phyloP scores from a whole-genome alignment of 2,888 invertebrate species.

The Trilocha varians region DNA sequence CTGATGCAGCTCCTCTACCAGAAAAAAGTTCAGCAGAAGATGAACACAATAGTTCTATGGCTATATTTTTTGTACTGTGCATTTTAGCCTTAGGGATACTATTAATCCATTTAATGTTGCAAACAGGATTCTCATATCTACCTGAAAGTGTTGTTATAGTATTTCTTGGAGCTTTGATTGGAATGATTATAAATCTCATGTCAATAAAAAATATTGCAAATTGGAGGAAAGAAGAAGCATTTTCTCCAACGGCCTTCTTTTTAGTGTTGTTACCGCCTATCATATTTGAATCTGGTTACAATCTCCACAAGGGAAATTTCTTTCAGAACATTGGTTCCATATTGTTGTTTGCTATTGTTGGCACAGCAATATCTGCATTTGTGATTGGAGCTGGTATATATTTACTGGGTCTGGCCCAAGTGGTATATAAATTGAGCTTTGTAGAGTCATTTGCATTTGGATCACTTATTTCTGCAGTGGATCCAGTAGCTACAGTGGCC shows the following conservation, averaged over 20 bases:
- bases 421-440: constrained; percentile 93
- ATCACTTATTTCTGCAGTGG: constrained; percentile 97
- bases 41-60: constrained; percentile 96
- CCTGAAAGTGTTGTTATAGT: constrained; percentile 99
- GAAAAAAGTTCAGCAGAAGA: constrained; percentile 94
- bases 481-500: constrained; percentile 98
- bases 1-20: constrained; percentile 86
- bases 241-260: constrained; percentile 98
- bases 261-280: constrained; percentile 97
- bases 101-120: constrained; percentile 94
- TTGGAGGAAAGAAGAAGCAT: constrained; percentile 98
- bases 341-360: constrained; percentile 96
- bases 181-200: constrained; percentile 90
- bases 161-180: constrained; percentile 93
- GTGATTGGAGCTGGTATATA: constrained; percentile 98
- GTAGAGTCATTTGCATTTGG: constrained; percentile 99
- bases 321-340: constrained; percentile 99
- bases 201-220: constrained; percentile 91
- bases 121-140: constrained; percentile 95
- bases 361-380: constrained; percentile 96
- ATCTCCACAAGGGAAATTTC: constrained; percentile 97
- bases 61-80: constrained; percentile 97
- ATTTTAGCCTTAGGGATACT: constrained; percentile 95
- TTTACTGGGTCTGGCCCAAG: constrained; percentile 91
- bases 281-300: constrained; percentile 99